Conservation (phyloP, 2,113 vertebrate species). For the Melanocharis versteri region DNA sequence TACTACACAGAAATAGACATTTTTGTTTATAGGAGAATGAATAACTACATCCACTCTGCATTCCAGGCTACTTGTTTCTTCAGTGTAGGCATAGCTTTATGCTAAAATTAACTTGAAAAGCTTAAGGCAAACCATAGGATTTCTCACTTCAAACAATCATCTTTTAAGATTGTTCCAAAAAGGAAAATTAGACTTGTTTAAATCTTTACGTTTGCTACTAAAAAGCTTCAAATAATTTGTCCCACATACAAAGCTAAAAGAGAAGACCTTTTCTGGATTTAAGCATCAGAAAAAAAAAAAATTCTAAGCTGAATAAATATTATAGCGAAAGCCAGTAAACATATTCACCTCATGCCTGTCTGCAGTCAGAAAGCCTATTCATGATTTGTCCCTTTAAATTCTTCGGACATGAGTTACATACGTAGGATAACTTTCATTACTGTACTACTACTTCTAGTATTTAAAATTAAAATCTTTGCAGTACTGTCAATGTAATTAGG, state of each 20-base stretch:
- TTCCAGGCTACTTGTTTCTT: not conserved
- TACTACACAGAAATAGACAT: not conserved
- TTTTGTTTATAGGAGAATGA: not conserved
- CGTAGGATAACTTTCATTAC: not conserved
- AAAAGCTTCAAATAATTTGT: not conserved
- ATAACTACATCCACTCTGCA: not conserved
- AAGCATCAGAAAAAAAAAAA: not conserved
- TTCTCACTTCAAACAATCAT: not conserved
- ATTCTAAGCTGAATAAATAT: not conserved
- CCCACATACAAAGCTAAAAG: not conserved
- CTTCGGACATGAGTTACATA: not conserved
- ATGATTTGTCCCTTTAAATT: slow-evolving; percentile 8
- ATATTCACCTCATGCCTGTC: not conserved
- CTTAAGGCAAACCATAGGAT: not conserved
- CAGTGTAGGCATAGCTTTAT: not conserved
- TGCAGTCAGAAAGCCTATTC: not conserved
- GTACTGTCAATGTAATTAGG: not conserved
- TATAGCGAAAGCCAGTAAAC: not conserved
- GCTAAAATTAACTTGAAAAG: not conserved
- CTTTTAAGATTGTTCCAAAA: not conserved
- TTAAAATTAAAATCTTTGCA: slow-evolving; percentile 1
- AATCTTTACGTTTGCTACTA: not conserved
- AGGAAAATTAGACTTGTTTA: not conserved
- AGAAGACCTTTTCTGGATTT: not conserved
- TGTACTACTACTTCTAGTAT: not conserved